Conservation (phyloP, 2,888 invertebrate genomes). For the Silvanus unidentatus region DNA sequence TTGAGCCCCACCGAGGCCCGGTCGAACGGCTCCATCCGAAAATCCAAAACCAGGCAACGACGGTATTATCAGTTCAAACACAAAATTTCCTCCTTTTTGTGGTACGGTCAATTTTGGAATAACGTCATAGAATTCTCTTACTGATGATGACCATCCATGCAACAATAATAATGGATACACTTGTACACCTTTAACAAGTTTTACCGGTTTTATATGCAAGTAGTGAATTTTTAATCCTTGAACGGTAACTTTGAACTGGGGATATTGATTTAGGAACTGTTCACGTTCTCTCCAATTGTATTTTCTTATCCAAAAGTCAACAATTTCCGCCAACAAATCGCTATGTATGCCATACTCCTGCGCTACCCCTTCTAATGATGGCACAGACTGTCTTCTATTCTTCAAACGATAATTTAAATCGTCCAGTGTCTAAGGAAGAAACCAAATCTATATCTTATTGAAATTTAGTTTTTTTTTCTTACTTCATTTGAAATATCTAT, state of each 20-base stretch:
- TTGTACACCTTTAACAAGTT: conserved; percentile 31
- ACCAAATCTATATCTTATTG: not conserved
- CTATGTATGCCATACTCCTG: conserved; percentile 81
- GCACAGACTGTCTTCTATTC: conserved; percentile 38
- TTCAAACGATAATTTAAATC: conserved; percentile 54
- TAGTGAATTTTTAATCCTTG: conserved; percentile 66
- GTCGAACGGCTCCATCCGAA: conserved; percentile 52
- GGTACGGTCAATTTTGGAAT: conserved; percentile 59
- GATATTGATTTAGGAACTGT: conserved; percentile 56
- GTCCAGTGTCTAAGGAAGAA: conserved; percentile 26
- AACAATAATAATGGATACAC: conserved; percentile 63
- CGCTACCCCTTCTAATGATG: conserved; percentile 59
- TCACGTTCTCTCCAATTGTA: conserved; percentile 65
- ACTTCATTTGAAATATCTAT: conserved; percentile 58
- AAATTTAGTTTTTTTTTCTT: too few species aligned
- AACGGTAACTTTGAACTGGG: conserved; percentile 66
- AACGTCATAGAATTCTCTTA: conserved; percentile 73
- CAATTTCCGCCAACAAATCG: conserved; percentile 54
- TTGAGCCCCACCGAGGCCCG: conserved; percentile 55
- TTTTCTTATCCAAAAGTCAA: conserved; percentile 70
- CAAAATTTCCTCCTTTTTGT: conserved; percentile 51
- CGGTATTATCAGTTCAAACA: conserved; percentile 60
- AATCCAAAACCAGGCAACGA: conserved; percentile 35
- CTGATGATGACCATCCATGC: conserved; percentile 89
- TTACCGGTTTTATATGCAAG: conserved; percentile 50